Percentiles rank a stretch among this genome's conserved stretches.
These are phyloP conservation scores for Chauna torquata DNA, from an alignment of 2,113 vertebrate species.

Conservation along the genomic window DNA sequence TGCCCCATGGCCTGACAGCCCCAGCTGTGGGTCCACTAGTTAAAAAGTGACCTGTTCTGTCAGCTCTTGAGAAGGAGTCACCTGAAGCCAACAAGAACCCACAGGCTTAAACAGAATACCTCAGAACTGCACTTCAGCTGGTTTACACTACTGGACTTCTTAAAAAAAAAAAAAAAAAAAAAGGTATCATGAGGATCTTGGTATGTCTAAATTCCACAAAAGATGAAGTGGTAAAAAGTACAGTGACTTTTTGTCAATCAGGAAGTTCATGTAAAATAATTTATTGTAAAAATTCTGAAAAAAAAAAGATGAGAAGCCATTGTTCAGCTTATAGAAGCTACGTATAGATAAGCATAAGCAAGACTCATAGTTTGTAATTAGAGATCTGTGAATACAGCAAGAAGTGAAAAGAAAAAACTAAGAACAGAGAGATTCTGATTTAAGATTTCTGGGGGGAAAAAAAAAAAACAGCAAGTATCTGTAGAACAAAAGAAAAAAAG, in stretches of 20 bases:
- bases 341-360: neutral
- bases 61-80: neutral
- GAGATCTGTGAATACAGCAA: neutral
- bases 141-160: neutral
- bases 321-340: neutral
- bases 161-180: neutral
- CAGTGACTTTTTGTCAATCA: neutral
- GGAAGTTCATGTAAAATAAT: neutral
- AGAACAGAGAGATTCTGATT: neutral
- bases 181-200: neutral
- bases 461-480: neutral
- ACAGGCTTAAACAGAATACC: neutral
- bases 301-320: neutral
- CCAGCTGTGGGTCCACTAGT: fast-evolving
- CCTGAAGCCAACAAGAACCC: neutral
- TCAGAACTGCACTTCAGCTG: neutral
- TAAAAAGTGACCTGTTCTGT: neutral
- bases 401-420: neutral
- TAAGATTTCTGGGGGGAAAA: neutral
- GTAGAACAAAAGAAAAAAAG: neutral
- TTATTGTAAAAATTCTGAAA: neutral
- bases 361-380: neutral
- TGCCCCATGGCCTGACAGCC: neutral
- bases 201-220: neutral
- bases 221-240: neutral